Conservation (phyloP, 1,140 invertebrate species). For the Trichonephila clavipes region DNA sequence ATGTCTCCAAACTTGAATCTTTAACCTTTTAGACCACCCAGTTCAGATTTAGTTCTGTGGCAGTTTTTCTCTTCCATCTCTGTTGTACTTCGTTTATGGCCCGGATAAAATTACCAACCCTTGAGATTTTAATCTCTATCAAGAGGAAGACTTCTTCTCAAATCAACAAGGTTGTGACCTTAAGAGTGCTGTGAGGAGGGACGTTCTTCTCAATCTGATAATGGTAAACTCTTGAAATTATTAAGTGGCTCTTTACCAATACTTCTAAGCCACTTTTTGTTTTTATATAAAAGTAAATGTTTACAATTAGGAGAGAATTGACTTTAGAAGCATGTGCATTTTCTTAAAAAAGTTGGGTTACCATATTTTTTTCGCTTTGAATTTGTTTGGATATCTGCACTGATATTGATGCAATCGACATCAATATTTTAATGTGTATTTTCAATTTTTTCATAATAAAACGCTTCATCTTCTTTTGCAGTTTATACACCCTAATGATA, state of each 20-base stretch:
- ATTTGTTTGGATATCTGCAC: too few species aligned
- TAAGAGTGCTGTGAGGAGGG: too few species aligned
- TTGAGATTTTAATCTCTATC: not conserved
- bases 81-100: not conserved
- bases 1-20: not conserved
- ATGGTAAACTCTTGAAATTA: not conserved
- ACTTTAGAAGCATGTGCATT: too few species aligned
- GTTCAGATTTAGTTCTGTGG: not conserved
- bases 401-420: too few species aligned
- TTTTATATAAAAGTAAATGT: not conserved
- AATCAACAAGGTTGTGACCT: not conserved
- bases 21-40: conserved; percentile 26
- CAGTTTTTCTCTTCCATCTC: too few species aligned
- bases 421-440: too few species aligned
- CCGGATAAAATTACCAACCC: not conserved
- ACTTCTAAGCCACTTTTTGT: not conserved
- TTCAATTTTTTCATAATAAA: too few species aligned
- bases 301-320: not conserved
- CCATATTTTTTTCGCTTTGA: too few species aligned
- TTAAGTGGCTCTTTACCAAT: not conserved
- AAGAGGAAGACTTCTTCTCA: not conserved
- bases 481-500: too few species aligned
- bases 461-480: too few species aligned
- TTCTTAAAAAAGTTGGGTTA: too few species aligned
- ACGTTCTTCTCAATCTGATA: not conserved